Base-by-base conservation (phyloP, 2,797 vertebrate species). In the Bradypus variegatus region DNA sequence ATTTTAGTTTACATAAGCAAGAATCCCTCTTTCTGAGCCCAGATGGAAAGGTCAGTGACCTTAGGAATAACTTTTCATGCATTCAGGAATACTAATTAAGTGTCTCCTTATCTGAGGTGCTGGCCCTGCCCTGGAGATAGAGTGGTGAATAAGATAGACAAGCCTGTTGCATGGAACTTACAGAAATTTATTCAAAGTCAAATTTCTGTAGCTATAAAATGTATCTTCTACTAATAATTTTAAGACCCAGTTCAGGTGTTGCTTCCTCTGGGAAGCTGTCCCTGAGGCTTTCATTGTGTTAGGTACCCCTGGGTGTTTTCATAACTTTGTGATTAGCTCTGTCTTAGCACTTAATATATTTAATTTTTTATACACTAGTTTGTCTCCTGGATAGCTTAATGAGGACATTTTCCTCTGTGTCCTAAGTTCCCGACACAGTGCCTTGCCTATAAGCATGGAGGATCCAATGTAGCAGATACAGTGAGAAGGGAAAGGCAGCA, bases 1-100 rank as follows among this genome's bases (percentile, higher is more conserved):
- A 12, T 91, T 94, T 95, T 69, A 83, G 72, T 92, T 70, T 93
- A 48, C 8, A 45, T 78, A 88, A 78, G 91, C 18, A 69, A 88
- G 33, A 93, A 76, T n/a, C 10, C 80, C 29, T 88, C 36, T 89
- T 92, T 92, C 65, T 86, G 86, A 91, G 78, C 62, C n/a, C 78
- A 62, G 77, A n/a, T 94, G 19, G 89, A 82, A 92, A 84, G 60
- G 33, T 82, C 48, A 67, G 19, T 70, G 86, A 78, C 41, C 62
- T 82, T 62, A 53, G 81, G 16, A 92, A 53, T 80, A 88, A 89
- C 15, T 29, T 33, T 50, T 85, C 50, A n/a, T 53, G 72, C 67
- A 58, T 86, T 86, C 21, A 78, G 0, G 14, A 75, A 3, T 76
- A 58, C 78, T 72, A 89, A 72, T 72, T 67, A 86, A 89, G 45